Evolutionary conservation across 2,797 vertebrate species (phyloP).

Genomic region (Natrix natrix): DNA sequence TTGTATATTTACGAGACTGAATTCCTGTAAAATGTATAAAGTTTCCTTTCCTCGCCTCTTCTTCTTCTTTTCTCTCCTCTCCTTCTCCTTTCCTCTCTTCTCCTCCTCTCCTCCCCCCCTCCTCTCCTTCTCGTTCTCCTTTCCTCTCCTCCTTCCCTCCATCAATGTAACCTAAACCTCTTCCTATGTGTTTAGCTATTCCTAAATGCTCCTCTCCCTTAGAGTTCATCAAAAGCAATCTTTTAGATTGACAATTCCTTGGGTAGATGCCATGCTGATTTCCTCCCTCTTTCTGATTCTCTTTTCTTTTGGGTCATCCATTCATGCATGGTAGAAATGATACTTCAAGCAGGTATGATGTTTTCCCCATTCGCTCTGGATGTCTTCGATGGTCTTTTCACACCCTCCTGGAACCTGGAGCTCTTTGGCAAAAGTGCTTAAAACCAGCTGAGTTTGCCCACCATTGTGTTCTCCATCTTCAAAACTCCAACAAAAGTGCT

Average conservation of each 20-base stretch:
- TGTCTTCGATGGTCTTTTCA: background rate
- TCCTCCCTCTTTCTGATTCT: background rate
- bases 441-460: background rate
- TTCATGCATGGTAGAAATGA: background rate
- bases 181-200: background rate
- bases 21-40: slow-evolving; percentile 4
- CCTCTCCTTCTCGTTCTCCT: too few species aligned
- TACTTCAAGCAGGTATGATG: background rate
- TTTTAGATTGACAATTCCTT: background rate
- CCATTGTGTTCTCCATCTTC: background rate
- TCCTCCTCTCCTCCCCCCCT: too few species aligned
- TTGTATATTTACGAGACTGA: background rate
- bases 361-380: background rate
- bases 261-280: background rate
- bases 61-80: too few species aligned
- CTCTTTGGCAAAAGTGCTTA: background rate
- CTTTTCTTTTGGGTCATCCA: background rate
- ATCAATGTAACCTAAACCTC: background rate
- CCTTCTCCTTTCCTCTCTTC: too few species aligned
- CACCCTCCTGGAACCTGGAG: background rate
- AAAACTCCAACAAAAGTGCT: background rate
- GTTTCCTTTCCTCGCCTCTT: too few species aligned
- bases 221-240: background rate
- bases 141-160: background rate
- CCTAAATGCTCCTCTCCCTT: background rate